phyloP scores from a whole-genome alignment of 2,797 vertebrate species.

The Chaetophractus vellerosus region DNA sequence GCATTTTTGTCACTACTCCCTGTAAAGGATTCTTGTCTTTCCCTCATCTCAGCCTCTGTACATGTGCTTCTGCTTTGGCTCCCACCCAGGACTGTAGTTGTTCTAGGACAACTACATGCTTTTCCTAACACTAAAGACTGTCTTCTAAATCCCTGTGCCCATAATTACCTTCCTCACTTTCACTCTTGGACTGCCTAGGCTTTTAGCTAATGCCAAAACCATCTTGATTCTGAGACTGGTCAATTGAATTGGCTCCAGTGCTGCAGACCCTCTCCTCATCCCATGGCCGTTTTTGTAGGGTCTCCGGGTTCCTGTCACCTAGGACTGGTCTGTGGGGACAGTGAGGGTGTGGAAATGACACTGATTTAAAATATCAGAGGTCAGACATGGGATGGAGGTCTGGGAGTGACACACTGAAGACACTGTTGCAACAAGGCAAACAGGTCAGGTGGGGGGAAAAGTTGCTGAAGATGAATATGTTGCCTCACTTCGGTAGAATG shows the following conservation, averaged over 20 bases:
- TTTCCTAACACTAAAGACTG: background rate
- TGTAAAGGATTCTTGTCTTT: background rate
- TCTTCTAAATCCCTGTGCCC: background rate
- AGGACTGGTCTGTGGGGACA: background rate
- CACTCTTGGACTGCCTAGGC: background rate
- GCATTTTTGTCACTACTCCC: rapidly evolving
- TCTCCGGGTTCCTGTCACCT: background rate
- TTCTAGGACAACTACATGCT: background rate
- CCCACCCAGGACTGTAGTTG: background rate
- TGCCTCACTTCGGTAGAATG: background rate
- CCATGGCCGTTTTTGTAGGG: background rate
- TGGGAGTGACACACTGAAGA: background rate
- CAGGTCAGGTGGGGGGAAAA: slow-evolving; percentile 24
- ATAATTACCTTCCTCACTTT: background rate
- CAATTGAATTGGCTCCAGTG: too few relatives aligned
- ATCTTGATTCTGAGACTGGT: background rate
- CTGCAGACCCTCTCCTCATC: background rate
- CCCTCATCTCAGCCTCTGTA: background rate
- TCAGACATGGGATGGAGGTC: background rate
- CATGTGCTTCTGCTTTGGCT: background rate
- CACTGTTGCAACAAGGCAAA: slow-evolving; percentile 45
- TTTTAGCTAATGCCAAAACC: background rate
- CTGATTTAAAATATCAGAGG: slow-evolving; percentile 7
- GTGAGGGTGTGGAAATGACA: background rate
- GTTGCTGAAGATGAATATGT: background rate